Evolutionary conservation across 2,797 vertebrate genomes (phyloP), one percentile per base, ranked within the genome.

Genomic region (Hydrolagus colliei): DNA sequence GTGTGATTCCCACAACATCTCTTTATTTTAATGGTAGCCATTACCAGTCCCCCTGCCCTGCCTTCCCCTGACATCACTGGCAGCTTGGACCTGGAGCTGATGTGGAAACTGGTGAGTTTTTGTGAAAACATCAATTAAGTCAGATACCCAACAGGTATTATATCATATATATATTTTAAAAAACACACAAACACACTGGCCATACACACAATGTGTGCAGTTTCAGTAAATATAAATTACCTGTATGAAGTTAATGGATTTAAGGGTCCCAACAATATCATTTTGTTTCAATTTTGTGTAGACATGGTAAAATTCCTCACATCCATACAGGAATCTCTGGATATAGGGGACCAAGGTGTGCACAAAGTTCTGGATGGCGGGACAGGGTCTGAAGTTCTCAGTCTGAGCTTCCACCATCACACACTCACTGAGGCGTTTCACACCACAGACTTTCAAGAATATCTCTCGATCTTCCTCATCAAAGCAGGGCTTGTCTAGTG

Each of bases 241-340:
- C 93, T 95, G 94, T 68, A 74, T 88, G 20, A 92, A 95, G 75
- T 0, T 84, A 22, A 95, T 91, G 1, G 87, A 85, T 79, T 90
- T 91, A 88, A 95, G 90, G 86, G 88, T 90, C 86, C 89, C 87
- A 52, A 87, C 88, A 2, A 95, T 93, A 87, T 91, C 88, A 52
- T 76, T 87, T 4, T 91, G 74, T 1, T 87, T 88, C 86, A 95
- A 90, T 71, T 94, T 91, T 0, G 59, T 1, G 62, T 95, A 95
- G 86, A 93, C 16, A 0, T 89, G 84, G 0, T 7, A 5, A 77
- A 94, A 89, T 35, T 95, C 93, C 0, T 91, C 91, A 0, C 92
- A 91, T 89, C 94, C 86, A 89, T 88, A 92, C 67, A 95, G 89
- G 90, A 94, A 95, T 87, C 85, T 92, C 91, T 95, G 95, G 89